phyloP scores from a whole-genome alignment of 2,113 vertebrate species.

The Catharus fuscescens region DNA sequence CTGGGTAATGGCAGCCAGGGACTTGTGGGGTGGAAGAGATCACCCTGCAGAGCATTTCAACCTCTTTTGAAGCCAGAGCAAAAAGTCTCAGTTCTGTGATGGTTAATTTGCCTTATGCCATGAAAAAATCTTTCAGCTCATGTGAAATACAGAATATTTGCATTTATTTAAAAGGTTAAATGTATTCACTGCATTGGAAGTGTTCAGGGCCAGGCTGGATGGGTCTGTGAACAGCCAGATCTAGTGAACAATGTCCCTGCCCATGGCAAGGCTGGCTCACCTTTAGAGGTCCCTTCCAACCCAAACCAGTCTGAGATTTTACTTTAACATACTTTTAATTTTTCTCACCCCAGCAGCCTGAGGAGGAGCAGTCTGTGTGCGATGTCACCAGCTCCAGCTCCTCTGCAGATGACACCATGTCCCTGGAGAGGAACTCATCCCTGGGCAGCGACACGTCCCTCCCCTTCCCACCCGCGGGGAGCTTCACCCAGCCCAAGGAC shows the following conservation, averaged over 20 bases:
- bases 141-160: not conserved
- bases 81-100: not conserved
- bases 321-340: not conserved
- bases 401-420: constrained; percentile 88
- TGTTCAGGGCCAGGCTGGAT: not conserved
- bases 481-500: constrained; percentile 56
- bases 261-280: rapidly evolving
- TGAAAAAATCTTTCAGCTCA: not conserved
- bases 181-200: not conserved
- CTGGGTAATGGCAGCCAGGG: not conserved
- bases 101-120: not conserved
- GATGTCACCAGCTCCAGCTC: constrained; percentile 87
- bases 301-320: not conserved
- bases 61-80: not conserved
- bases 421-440: constrained; percentile 86
- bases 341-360: constrained; percentile 43
- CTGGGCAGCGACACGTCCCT: constrained; percentile 77
- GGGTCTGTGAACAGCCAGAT: not conserved
- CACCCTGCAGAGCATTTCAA: not conserved
- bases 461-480: constrained; percentile 58
- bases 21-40: not conserved
- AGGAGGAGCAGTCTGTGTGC: constrained; percentile 72
- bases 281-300: not conserved
- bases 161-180: not conserved
- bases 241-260: not conserved